Conservation (phyloP, 2,113 vertebrate species). For the Hydrolagus affinis region DNA sequence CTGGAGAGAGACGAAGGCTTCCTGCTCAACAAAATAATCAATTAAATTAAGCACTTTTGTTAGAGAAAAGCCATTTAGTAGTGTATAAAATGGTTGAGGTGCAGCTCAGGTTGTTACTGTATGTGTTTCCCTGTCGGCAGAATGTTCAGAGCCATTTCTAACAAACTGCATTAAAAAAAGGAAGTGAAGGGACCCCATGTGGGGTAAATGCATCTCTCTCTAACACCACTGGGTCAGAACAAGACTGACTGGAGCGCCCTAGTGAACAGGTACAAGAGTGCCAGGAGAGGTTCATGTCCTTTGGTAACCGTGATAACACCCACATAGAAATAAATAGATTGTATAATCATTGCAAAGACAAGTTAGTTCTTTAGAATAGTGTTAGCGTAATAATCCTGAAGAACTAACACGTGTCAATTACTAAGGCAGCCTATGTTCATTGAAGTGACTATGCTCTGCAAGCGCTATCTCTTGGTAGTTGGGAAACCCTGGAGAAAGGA, state of each 20-base stretch:
- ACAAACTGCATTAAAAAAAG: constrained; percentile 53
- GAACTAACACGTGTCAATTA: constrained; percentile 51
- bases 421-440: constrained; percentile 59
- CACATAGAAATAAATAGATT: constrained; percentile 65
- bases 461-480: constrained; percentile 44
- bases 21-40: constrained; percentile 55
- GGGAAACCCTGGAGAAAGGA: constrained; percentile 46
- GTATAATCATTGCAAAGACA: constrained; percentile 57
- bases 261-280: constrained; percentile 48
- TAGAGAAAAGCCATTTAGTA: constrained; percentile 51
- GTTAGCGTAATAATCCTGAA: constrained; percentile 50
- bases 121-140: constrained; percentile 62
- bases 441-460: constrained; percentile 55
- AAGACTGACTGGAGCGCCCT: constrained; percentile 31
- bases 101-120: constrained; percentile 48
- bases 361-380: constrained; percentile 50
- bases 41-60: constrained; percentile 52
- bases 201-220: constrained; percentile 37
- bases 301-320: constrained; percentile 77
- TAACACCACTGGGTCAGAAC: constrained; percentile 45
- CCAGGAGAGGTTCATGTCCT: constrained; percentile 58
- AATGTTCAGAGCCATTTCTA: constrained; percentile 50
- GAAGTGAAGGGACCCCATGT: constrained; percentile 39
- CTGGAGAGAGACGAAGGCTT: constrained; percentile 57
- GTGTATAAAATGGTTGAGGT: constrained; percentile 57